Evolutionary conservation across 1,140 invertebrate species (phyloP), one percentile per base, ranked within the genome.

Genomic region (Calliphora vicina): DNA sequence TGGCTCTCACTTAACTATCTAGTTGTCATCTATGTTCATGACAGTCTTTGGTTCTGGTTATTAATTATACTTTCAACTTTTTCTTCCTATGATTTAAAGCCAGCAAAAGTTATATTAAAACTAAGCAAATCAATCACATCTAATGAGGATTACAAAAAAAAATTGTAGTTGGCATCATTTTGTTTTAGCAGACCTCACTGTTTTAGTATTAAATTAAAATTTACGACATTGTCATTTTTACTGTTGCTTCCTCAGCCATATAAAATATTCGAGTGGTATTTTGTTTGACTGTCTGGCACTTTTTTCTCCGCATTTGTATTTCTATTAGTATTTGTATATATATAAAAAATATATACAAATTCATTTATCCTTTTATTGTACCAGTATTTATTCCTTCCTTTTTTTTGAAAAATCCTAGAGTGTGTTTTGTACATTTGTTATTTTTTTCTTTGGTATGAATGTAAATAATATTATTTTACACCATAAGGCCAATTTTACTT

Each of bases 381-480:
- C 50, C 15, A 57, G 50, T 15, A 17, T 0, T n/a, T 8, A 35
- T 35, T 35, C 35, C 4, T 35, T 35, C 35, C 35, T 35, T 35
- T 35, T 35, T 35, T 35, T 35, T 35, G 10, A 35, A 5, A 35
- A 35, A 35, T 35, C 4, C 35, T 35, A 35, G 35, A 35, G n/a
- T 57, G n/a, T 57, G 15, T 57, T 57, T 45, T 12, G 15, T 9
- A 1, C 1, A 45, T 45, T 12, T 45, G 9, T 45, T 45, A 45
- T 45, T 9, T 9, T 45, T 5, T 17, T 57, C 1, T 57, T 57
- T n/a, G n/a, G 50, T 6, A 57, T 57, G 5, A 57, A 17, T 57
- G 50, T 57, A 57, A 57, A 57, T 57, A 57, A 57, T 57, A 57
- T 57, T 57, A 57, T 57, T 57, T n/a, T 57, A 57, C 50, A 57